Evolutionary conservation across 2,888 invertebrate species (phyloP).

Genomic region (Xylota sylvarum): DNA sequence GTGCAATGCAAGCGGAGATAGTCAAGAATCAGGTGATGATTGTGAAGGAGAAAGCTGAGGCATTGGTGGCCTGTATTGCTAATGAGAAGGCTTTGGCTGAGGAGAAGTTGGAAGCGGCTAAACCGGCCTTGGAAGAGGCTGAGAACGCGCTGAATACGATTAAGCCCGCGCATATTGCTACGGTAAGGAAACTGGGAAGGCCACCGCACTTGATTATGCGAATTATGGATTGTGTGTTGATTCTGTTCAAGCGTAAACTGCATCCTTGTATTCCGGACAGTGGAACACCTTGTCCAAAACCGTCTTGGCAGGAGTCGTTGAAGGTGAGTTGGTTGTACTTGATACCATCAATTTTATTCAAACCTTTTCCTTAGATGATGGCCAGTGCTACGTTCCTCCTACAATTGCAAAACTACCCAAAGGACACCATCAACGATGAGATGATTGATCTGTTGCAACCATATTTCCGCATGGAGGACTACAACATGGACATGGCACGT

Average conservation of each 20-base stretch:
- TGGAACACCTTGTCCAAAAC: conserved; percentile 92
- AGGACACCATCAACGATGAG: conserved; percentile 98
- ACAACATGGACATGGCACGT: conserved; percentile 98
- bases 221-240: conserved; percentile 98
- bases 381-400: conserved; percentile 96
- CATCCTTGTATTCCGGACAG: conserved; percentile 94
- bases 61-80: conserved; percentile 93
- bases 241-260: conserved; percentile 95
- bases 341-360: too few species aligned
- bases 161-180: conserved; percentile 98
- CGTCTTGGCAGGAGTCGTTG: conserved; percentile 98
- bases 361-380: conserved; percentile 90
- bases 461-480: conserved; percentile 98
- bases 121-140: conserved; percentile 97
- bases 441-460: conserved; percentile 97
- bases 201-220: conserved; percentile 99
- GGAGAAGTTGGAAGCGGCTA: conserved; percentile 96
- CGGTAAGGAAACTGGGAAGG: conserved; percentile 96
- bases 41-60: conserved; percentile 98
- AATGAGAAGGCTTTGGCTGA: conserved; percentile 96
- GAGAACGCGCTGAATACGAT: conserved; percentile 98
- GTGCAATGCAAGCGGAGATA: conserved; percentile 97
- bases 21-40: conserved; percentile 98
- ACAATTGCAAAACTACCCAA: conserved; percentile 97
- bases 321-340: conserved; percentile 90